Conservation (phyloP, 2,888 invertebrate genomes). For the Harpalus rufipes region DNA sequence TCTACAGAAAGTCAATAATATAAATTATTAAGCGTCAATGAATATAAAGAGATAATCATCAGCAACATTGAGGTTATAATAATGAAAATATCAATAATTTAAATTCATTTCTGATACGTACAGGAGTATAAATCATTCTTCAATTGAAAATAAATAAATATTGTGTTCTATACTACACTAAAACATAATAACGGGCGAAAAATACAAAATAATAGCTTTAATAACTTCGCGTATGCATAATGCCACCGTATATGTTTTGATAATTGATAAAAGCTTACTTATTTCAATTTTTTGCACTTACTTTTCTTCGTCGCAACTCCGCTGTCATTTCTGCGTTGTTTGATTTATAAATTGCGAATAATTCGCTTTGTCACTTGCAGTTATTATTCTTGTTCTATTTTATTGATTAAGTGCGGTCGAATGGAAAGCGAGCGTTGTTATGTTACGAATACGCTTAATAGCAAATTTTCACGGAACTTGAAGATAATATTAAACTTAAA, state of each 20-base stretch:
- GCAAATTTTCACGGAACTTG: not conserved
- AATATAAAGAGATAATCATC: slow-evolving; percentile 28
- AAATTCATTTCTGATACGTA: slow-evolving; percentile 48
- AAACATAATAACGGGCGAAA: slow-evolving; percentile 6
- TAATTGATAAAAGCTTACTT: not conserved
- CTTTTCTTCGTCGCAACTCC: slow-evolving; percentile 69
- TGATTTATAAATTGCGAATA: slow-evolving; percentile 22
- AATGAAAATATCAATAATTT: slow-evolving; percentile 24
- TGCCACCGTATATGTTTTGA: not conserved
- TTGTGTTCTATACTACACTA: not conserved
- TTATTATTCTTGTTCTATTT: slow-evolving; percentile 34
- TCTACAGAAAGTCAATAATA: slow-evolving; percentile 30
- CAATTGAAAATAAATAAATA: slow-evolving; percentile 26
- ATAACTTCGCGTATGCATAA: not conserved
- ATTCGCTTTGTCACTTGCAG: slow-evolving; percentile 7
- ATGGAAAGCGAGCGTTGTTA: not conserved
- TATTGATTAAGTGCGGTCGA: slow-evolving; percentile 33
- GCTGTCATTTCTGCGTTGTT: slow-evolving; percentile 58
- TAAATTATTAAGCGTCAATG: slow-evolving; percentile 22
- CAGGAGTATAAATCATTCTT: slow-evolving; percentile 49
- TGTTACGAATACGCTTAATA: not conserved
- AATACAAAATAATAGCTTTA: slow-evolving; percentile 2
- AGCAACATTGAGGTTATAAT: slow-evolving; percentile 48
- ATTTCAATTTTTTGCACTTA: slow-evolving; percentile 62
- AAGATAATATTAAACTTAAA: slow-evolving; percentile 2